Evolutionary conservation across 2,888 invertebrate species (phyloP), one percentile per base, ranked within the genome.

Genomic region (Peribatodes rhomboidaria): DNA sequence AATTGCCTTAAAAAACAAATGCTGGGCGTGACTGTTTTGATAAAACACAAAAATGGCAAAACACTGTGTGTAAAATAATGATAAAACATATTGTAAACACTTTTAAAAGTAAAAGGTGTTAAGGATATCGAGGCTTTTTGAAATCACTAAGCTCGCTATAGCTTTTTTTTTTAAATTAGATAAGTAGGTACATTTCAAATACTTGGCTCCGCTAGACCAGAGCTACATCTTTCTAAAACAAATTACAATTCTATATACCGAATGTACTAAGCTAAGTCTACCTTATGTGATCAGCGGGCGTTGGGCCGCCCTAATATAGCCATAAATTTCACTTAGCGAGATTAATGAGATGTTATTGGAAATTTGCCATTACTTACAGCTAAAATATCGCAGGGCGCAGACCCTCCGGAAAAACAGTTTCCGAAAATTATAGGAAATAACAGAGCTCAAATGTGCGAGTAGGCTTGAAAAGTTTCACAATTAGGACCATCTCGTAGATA

Each of bases 241-340:
- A 65, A 68, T 67, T 71, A 63, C 71, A 72, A 65, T 68, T 68
- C 60, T 52, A 65, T 61, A 58, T 56, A 69, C 61, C 42, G 20
- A 67, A 65, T 73, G 70, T 76, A 79, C 75, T 80, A 84, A 84
- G 81, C 82, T 79, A 85, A 83, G 81, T 73, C 71, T 78, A 72
- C 78, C 81, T 83, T 82, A 83, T 84, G 83, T 85, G 85, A 84
- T 87, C 83, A 81, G 78, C 77, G 79, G 78, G 81, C 82, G 79
- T 84, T 86, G 84, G 82, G 78, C 81, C 86, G 81, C 82, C 82
- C 87, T 90, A 90, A 93, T 92, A 91, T 89, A 87, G 85, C 88
- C 82, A 92, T 93, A 92, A 91, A 93, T 94, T 90, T 90, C 88
- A 90, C 87, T 93, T 90, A 90, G 85, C 79, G 81, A 87, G 87